Evolutionary conservation across 2,888 invertebrate genomes (phyloP).

Genomic region (Arctia plantaginis): DNA sequence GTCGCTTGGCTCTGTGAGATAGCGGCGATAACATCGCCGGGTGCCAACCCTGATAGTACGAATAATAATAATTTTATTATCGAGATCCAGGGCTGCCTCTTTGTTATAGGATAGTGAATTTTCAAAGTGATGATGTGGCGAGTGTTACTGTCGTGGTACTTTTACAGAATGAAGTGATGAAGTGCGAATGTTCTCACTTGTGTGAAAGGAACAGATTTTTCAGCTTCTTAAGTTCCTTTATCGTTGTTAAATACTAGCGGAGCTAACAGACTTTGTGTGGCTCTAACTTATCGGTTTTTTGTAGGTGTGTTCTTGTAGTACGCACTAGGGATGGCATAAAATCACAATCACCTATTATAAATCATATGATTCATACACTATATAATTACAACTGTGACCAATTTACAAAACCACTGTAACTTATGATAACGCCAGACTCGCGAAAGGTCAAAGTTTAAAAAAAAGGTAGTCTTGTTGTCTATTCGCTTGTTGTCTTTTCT

Average conservation of each 20-base stretch:
- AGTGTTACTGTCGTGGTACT: conserved; percentile 24
- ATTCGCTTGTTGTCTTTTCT: no score
- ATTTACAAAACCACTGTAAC: no score
- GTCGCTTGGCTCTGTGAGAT: conserved; percentile 85
- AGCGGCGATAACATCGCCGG: conserved; percentile 82
- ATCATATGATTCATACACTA: no score
- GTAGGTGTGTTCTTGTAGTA: no score
- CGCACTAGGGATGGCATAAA: no score
- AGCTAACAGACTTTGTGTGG: not conserved
- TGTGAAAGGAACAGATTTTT: not conserved
- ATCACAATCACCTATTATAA: no score
- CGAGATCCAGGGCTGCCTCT: conserved; percentile 76
- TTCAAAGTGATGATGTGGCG: conserved; percentile 42
- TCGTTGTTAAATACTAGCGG: not conserved
- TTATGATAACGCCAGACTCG: no score
- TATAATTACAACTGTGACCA: no score
- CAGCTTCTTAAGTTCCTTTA: not conserved
- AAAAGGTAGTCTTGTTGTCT: no score
- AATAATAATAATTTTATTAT: conserved; percentile 86
- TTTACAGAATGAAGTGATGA: not conserved
- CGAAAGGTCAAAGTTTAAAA: no score
- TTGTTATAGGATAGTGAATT: conserved; percentile 53
- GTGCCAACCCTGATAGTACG: conserved; percentile 83
- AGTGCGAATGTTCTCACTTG: not conserved
- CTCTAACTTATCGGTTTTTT: no score